Evolutionary conservation across 1,140 invertebrate species (phyloP), one percentile per base, ranked within the genome.

Genomic region (Drosophila aff.): DNA sequence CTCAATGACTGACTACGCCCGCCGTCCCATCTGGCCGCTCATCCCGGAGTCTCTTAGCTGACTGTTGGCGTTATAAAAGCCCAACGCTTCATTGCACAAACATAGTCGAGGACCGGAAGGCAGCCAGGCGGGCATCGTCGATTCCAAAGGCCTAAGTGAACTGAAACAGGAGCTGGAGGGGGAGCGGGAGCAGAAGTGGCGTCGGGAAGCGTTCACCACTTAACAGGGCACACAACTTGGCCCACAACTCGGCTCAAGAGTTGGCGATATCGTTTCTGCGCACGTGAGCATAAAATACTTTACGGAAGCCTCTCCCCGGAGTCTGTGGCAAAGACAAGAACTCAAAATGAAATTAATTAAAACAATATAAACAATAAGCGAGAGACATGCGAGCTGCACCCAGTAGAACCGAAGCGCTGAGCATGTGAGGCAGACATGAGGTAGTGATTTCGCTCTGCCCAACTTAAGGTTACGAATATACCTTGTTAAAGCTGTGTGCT

Each of bases 51-150:
- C 81, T 68, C 73, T 81, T 79, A 87, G 75, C 80, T 80, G 83
- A 82, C 83, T 80, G 83, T 87, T 86, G 83, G 83, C 84, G 84
- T 82, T 86, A 86, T 86, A 89, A 86, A 86, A 86, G 83, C 84
- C 77, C 61, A 82, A 89, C 83, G 83, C 83, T 87, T 86, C 83
- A 86, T 86, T 87, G 83, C 83, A 89, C 83, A 86, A 86, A 87
- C 76, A 86, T 82, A 86, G 82, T 86, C 76, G 57, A 71, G 68
- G 68, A 72, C 81, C 82, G 74, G 71, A 69, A 66, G 52, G 46
- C 76, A 72, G 66, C 16, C 77, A 77, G 73, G 61, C 58, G 50
- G 72, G 55, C 66, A 75, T 65, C 74, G 53, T 28, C 62, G 50
- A 68, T 89, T 80, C 80, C 82, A 77, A 86, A 83, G 84, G 81